Evolutionary conservation across 2,888 invertebrate species (phyloP).

Genomic region (Odontocerum albicorne): DNA sequence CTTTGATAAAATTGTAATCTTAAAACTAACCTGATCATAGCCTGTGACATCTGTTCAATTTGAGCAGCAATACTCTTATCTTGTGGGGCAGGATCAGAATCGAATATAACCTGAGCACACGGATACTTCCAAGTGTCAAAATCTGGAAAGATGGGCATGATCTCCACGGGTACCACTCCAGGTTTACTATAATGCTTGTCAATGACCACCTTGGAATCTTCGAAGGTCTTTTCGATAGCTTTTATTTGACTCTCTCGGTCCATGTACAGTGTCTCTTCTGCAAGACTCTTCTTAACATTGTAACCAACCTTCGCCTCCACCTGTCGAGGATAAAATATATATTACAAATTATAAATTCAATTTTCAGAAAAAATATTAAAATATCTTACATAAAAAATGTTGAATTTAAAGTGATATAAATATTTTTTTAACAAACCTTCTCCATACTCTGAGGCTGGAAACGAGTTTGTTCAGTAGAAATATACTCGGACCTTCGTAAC

Average conservation of each 20-base stretch:
- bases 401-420: background rate
- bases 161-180: slow-evolving; percentile 88
- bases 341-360: background rate
- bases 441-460: slow-evolving; percentile 96
- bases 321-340: slow-evolving; percentile 40
- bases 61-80: slow-evolving; percentile 86
- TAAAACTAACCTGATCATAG: slow-evolving; percentile 87
- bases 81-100: slow-evolving; percentile 94
- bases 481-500: slow-evolving; percentile 98
- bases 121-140: slow-evolving; percentile 98
- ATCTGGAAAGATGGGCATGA: slow-evolving; percentile 90
- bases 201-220: slow-evolving; percentile 81
- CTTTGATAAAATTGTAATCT: too few species aligned
- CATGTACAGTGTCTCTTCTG: slow-evolving; percentile 92
- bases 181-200: slow-evolving; percentile 96
- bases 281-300: slow-evolving; percentile 92
- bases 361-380: background rate
- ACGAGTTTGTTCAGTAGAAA: slow-evolving; percentile 97
- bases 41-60: slow-evolving; percentile 97
- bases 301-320: slow-evolving; percentile 99
- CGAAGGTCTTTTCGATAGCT: slow-evolving; percentile 97
- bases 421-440: slow-evolving; percentile 58
- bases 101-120: slow-evolving; percentile 97
- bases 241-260: slow-evolving; percentile 96
- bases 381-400: background rate